Percentiles rank a stretch among this genome's conserved stretches.
Conservation (phyloP, 1,140 invertebrate species). For the Bombus picipes region DNA sequence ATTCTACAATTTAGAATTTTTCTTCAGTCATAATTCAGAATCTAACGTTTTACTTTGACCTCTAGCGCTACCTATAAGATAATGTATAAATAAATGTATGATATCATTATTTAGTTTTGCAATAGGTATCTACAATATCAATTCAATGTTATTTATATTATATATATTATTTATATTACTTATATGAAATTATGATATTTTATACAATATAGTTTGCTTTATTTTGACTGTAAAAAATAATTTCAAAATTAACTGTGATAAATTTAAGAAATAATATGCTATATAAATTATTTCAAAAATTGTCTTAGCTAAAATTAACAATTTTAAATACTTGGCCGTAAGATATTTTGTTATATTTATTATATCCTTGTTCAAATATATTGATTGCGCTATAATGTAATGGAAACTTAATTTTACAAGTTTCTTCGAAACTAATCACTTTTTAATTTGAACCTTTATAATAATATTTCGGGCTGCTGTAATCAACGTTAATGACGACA, state of each 20-base stretch:
- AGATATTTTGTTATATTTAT: not conserved
- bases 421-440: not conserved
- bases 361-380: not conserved
- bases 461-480: not conserved
- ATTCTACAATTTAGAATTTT: not conserved
- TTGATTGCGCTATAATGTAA: not conserved
- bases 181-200: not conserved
- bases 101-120: not conserved
- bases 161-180: not conserved
- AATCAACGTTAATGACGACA: not conserved
- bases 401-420: not conserved
- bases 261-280: not conserved
- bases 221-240: not conserved
- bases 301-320: not conserved
- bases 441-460: not conserved
- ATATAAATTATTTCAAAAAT: not conserved
- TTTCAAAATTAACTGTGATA: not conserved
- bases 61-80: not conserved
- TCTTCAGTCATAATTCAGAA: not conserved
- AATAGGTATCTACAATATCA: too few relatives aligned
- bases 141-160: not conserved
- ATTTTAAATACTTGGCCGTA: not conserved
- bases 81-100: too few relatives aligned
- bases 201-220: too few relatives aligned
- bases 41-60: not conserved